Conservation (phyloP, 2,113 vertebrate genomes). For the Caranx ignobilis region DNA sequence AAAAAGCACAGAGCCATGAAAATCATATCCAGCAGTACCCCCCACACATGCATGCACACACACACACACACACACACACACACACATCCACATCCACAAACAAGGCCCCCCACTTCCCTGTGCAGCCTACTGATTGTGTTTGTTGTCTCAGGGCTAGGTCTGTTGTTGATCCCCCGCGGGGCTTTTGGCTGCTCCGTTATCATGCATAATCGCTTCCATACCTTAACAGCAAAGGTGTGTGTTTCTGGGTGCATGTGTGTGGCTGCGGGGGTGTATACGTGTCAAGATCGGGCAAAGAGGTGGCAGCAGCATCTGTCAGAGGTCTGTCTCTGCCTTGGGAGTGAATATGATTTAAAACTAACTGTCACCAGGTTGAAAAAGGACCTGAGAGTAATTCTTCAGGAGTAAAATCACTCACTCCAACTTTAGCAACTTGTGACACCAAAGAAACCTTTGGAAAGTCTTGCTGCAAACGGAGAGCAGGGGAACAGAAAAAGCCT, state of each 20-base stretch:
- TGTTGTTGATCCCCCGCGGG: conserved; percentile 78
- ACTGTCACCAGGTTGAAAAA: conserved; percentile 35
- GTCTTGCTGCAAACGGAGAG: background rate
- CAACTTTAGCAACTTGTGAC: background rate
- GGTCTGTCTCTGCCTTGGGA: conserved; percentile 49
- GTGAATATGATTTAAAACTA: conserved; percentile 53
- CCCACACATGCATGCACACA: conserved; percentile 17
- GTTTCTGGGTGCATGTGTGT: conserved; percentile 58
- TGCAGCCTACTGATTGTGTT: conserved; percentile 75
- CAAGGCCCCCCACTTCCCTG: conserved; percentile 39
- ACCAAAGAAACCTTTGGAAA: conserved; percentile 6
- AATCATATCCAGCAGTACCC: conserved; percentile 42
- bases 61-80: conserved; percentile 49
- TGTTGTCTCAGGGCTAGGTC: conserved; percentile 79
- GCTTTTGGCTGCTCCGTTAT: conserved; percentile 70
- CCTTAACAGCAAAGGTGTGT: conserved; percentile 62
- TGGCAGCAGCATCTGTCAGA: conserved; percentile 49
- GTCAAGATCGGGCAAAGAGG: conserved; percentile 60
- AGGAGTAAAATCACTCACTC: background rate
- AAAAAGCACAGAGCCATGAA: conserved; percentile 31
- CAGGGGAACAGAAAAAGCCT: conserved; percentile 5
- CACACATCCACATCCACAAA: conserved; percentile 50
- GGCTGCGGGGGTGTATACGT: conserved; percentile 61
- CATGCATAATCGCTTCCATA: conserved; percentile 80
- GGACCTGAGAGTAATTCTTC: background rate